Percentiles rank a stretch among this genome's conserved stretches.
Conservation (phyloP, 2,888 invertebrate species). For the Polydrusus cervinus region DNA sequence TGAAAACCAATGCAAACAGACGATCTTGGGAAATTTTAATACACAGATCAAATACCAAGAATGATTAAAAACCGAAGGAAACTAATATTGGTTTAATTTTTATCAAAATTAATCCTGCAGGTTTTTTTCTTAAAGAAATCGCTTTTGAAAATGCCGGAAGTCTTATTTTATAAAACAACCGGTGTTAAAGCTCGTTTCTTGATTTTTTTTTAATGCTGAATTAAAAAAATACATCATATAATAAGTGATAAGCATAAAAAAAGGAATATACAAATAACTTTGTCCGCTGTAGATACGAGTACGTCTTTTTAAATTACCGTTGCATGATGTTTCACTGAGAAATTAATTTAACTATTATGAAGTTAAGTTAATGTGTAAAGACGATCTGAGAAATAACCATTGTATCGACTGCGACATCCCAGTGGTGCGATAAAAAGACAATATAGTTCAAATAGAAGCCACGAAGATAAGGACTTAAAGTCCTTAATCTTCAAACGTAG, state of each 20-base stretch:
- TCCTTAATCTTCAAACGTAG: slow-evolving; percentile 4
- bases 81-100: slow-evolving; percentile 28
- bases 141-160: neutral
- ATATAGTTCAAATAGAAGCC: neutral
- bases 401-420: slow-evolving; percentile 3
- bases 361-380: too few relatives aligned
- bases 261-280: too few relatives aligned
- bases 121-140: neutral
- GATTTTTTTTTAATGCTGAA: too few relatives aligned
- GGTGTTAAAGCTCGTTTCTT: neutral
- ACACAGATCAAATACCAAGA: slow-evolving; percentile 30
- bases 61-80: slow-evolving; percentile 20
- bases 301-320: neutral
- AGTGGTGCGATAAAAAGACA: neutral
- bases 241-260: too few relatives aligned
- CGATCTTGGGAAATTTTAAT: slow-evolving; percentile 27
- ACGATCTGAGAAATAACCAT: too few relatives aligned
- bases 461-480: neutral
- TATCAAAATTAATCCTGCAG: neutral
- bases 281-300: too few relatives aligned
- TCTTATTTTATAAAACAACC: neutral
- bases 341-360: too few relatives aligned
- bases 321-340: too few relatives aligned
- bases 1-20: slow-evolving; percentile 26
- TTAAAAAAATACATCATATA: too few relatives aligned